Base-by-base conservation (phyloP, 1,140 invertebrate genomes). In the Papilio polyxenes region DNA sequence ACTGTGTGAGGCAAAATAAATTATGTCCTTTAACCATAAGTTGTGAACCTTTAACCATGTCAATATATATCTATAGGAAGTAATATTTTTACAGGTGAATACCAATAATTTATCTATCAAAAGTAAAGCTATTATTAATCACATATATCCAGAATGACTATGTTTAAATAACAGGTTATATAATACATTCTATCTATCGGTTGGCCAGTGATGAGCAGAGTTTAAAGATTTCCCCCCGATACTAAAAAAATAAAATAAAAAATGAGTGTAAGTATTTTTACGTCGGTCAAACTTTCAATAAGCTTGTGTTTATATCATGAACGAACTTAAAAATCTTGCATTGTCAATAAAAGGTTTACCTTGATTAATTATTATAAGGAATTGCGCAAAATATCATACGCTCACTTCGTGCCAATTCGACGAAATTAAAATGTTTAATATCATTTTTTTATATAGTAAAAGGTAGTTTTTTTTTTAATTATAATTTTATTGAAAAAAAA, bases 331-430 rank as follows among this genome's bases (percentile, higher is more conserved):
- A 37, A 69, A 37, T 65, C n/a, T 7, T 23, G 20, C 5, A 15
- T 31, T 15, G 31, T 37, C 65, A 72, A 72, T 40, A 72, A 72
- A 65, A 37, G 65, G 65, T 72, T 72, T 37, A 37, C 65, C 65
- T 72, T 72, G 65, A 72, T 72, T 72, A 72, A 72, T 72, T 72
- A 37, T 31, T 17, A 53, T 59, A 59, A 59, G 56, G 65, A 37
- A 72, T 72, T 72, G 6, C 13, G 65, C 65, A 72, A 72, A 65
- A 72, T 72, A 72, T 72, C 65, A 72, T 72, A 72, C 65, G 13
- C 65, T 72, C 65, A 72, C 65, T 72, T 72, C 37, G 23, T 37
- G 11, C 65, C 65, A 72, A 72, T 72, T 72, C 31, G 31, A 72
- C 31, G 65, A 72, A 11, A 72, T 17, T 72, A 72, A 72, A 72